phyloP scores from a whole-genome alignment of 2,113 vertebrate species.

The Amphiprion percula region DNA sequence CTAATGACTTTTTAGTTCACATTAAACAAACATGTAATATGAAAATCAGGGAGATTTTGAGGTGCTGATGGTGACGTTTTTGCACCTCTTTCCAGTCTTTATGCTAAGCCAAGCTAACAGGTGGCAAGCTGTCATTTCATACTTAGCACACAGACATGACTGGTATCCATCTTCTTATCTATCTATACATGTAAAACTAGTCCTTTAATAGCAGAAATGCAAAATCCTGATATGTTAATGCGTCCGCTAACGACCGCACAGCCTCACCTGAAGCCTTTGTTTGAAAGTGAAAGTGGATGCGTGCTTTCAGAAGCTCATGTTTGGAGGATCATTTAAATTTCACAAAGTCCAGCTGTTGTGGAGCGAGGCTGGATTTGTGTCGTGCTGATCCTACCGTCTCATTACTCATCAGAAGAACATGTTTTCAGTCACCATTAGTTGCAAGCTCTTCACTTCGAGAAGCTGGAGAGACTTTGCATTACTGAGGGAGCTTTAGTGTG shows the following conservation, averaged over 20 bases:
- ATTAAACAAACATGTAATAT: not conserved
- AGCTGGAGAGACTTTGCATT: conserved; percentile 3
- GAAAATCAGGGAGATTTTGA: not conserved
- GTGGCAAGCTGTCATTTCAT: too few relatives aligned
- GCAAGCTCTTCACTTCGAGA: not conserved
- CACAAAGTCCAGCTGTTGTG: not conserved
- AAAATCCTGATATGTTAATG: not conserved
- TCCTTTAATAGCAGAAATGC: not conserved
- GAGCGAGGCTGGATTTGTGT: not conserved
- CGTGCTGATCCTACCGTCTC: not conserved
- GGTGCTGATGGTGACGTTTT: not conserved
- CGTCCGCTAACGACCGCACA: not conserved
- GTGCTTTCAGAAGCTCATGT: not conserved
- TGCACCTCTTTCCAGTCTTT: not conserved
- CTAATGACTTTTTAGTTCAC: too few relatives aligned
- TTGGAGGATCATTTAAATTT: conserved; percentile 18
- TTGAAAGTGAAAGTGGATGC: not conserved
- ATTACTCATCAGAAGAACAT: conserved; percentile 18
- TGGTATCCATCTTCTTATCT: not conserved
- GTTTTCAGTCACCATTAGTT: not conserved
- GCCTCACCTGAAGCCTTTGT: not conserved
- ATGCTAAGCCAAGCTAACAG: not conserved
- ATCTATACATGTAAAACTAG: too few relatives aligned
- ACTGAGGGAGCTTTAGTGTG: conserved; percentile 14
- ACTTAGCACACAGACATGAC: too few relatives aligned